A percentile compares a stretch with the other conserved stretches of the same genome.
Conservation (phyloP, 2,797 vertebrate species). For the Peromyscus aztecus region DNA sequence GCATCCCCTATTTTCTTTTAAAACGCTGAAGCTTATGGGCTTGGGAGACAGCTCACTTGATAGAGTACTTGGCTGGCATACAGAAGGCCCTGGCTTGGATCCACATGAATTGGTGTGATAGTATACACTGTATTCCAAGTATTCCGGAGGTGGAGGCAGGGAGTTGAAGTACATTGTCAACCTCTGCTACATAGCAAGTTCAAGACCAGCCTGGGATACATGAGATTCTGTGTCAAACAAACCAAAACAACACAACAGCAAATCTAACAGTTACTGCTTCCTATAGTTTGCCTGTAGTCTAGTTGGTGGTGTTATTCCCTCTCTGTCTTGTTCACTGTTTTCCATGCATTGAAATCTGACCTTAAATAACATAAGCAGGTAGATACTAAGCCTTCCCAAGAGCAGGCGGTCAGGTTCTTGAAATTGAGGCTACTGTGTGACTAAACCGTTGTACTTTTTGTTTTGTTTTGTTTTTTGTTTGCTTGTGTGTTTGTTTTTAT, state of each 20-base stretch:
- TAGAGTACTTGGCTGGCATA: not conserved
- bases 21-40: not conserved
- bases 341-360: constrained; percentile 37
- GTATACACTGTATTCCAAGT: not conserved
- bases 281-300: not conserved
- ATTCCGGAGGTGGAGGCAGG: not conserved
- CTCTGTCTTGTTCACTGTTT: not conserved
- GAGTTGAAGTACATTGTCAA: not conserved
- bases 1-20: constrained; percentile 31
- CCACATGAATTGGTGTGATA: not conserved
- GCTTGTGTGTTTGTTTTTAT: too few species aligned
- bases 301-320: not conserved
- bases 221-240: not conserved
- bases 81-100: not conserved
- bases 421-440: not conserved
- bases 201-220: not conserved
- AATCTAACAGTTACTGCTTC: not conserved
- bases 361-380: not conserved
- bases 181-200: not conserved
- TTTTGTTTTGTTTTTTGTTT: too few species aligned
- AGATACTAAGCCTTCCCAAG: constrained; percentile 55
- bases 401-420: not conserved
- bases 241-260: not conserved
- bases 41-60: not conserved
- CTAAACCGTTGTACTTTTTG: not conserved